Base-by-base conservation (phyloP, 2,797 vertebrate genomes). In the Oreonectes daqikongensis region DNA sequence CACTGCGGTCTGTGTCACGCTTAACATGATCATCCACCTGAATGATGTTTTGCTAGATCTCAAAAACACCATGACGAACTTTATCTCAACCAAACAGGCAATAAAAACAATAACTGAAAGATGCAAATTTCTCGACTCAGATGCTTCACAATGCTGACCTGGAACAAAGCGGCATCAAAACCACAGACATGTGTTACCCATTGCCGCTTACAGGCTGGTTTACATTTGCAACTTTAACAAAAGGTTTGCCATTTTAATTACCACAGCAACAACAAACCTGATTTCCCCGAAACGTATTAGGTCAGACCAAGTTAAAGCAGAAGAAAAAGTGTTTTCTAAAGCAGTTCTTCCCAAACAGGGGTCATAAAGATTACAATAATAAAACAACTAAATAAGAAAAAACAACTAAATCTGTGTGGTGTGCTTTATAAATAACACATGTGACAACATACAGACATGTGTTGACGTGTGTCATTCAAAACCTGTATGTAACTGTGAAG, bases 171-270 rank as follows among this genome's bases (percentile, higher is more conserved):
- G n/a, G 78, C 66, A 70, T 81, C 48, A 63, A 71, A 83, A 81
- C 84, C 69, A 17, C 84, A 83, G 79, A 84, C 85, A 81, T 61
- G 52, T 79, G 79, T 80, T 85, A 67, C 74, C 32, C 18, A 72
- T 73, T 64, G 79, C 79, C 67, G 71, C 74, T 80, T 85, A 75
- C 81, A 81, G 79, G 73, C 69, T 14, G 81, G 78, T 75, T 73
- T 63, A 74, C 28, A 24, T 75, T 55, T 69, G 66, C 50, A 11
- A 71, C 40, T 69, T 76, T 26, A 30, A 78, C 79, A 77, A 73
- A 26, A 70, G 48, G 61, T 55, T 57, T 69, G 72, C 24, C 53
- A 67, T 79, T 69, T 59, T 77, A 77, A 75, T 79, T 67, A 70
- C 35, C 65, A 48, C 50, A 38, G 44, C 69, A 75, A 69, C 30